Conservation (phyloP, 2,797 vertebrate genomes). For the Pelodytes ibericus region DNA sequence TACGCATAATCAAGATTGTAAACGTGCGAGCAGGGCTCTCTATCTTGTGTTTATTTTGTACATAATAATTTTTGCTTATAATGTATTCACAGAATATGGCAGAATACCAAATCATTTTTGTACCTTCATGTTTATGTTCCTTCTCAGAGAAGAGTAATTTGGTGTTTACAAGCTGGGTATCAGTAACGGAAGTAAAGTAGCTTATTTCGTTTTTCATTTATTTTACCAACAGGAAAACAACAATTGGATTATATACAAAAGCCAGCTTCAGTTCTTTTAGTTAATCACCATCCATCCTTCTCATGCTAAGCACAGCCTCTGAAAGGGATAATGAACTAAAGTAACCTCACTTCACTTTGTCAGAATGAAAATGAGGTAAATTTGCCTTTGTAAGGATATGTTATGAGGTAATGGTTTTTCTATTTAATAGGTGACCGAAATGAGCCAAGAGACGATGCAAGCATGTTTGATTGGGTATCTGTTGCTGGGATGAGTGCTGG, state of each 20-base stretch:
- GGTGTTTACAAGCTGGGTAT: too few species aligned
- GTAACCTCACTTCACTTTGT: slow-evolving; percentile 75
- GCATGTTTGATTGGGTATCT: slow-evolving; percentile 43
- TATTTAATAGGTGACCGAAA: slow-evolving; percentile 62
- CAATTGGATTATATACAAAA: slow-evolving; percentile 60
- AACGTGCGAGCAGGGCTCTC: too few species aligned
- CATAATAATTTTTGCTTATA: too few species aligned
- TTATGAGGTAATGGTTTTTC: slow-evolving; percentile 67
- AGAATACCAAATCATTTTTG: too few species aligned
- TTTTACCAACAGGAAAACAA: slow-evolving; percentile 27
- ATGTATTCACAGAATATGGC: too few species aligned
- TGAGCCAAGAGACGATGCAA: slow-evolving; percentile 43
- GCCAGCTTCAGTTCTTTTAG: slow-evolving; percentile 62
- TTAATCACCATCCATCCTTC: slow-evolving; percentile 62
- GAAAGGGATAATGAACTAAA: slow-evolving; percentile 72
- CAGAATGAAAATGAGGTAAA: slow-evolving; percentile 65
- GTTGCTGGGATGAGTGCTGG: slow-evolving; percentile 56
- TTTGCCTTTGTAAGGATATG: slow-evolving; percentile 62
- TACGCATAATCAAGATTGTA: too few species aligned
- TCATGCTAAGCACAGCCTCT: slow-evolving; percentile 62
- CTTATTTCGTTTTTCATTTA: background rate
- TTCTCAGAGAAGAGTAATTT: too few species aligned
- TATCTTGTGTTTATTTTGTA: too few species aligned
- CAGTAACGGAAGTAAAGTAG: background rate
- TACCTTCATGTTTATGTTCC: too few species aligned